Base-by-base conservation (phyloP, 2,113 vertebrate species). In the Hemichromis elongatus region DNA sequence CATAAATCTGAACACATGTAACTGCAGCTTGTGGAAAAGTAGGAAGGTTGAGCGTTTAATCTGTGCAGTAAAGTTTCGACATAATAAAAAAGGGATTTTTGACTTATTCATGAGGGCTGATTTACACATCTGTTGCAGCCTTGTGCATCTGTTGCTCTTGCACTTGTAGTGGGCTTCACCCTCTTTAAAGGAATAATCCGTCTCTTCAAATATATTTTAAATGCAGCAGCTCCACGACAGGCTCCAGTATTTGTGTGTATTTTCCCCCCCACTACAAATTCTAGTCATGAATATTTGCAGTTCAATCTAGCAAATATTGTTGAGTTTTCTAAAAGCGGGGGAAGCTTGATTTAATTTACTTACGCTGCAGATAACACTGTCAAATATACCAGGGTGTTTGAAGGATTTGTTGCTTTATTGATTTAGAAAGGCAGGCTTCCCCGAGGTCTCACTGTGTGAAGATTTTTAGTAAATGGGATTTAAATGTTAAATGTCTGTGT, bases 101-200 rank as follows among this genome's bases (percentile, higher is more conserved):
- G 53, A 87, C 66, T 87, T 89, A 86, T 86, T 88, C 84, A 82
- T 81, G 75, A 86, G 53, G 70, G 45, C 18, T 77, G 57, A 88
- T 88, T 85, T 90, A 63, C 89, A 89, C 87, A 90, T 91, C 87
- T 90, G 91, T 87, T 91, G 91, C 84, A 70, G 87, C 77, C 77
- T 70, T 3, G 54, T 66, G 80, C 86, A 91, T 86, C 90, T 93
- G 90, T 90, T 92, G 89, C 85, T 68, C 55, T 59, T 84, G 82
- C 80, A 83, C 84, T 81, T 86, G 82, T 52, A 35, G 56, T 14
- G 24, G 10, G 42, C 66, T 83, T 83, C 77, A 28, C 2, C 47
- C 37, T 42, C 59, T 86, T 86, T 75, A 79, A 85, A 84, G 84
- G 79, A 90, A 83, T 79, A 79, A 86, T 80, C 84, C 54, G 21